A percentile compares a stretch with the other conserved stretches of the same genome.
Conservation (phyloP, 2,797 vertebrate genomes). For the Sebastes melanostomus region DNA sequence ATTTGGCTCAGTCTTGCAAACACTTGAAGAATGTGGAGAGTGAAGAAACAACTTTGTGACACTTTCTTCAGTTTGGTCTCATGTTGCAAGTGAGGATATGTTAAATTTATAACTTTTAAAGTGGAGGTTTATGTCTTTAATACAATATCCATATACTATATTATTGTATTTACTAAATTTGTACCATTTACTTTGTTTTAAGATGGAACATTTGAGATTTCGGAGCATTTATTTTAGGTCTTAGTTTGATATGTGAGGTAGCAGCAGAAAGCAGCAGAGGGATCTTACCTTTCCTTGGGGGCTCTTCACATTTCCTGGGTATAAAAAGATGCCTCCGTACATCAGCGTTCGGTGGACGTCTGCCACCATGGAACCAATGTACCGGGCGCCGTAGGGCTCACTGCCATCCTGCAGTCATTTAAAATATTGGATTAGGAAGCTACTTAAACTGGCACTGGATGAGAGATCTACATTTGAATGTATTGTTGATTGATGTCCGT, state of each 20-base stretch:
- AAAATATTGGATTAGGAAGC: not conserved
- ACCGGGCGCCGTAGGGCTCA: slow-evolving; percentile 89
- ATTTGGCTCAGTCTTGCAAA: slow-evolving; percentile 19
- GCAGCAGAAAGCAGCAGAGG: not conserved
- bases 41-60: slow-evolving; percentile 53
- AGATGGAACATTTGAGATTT: not conserved
- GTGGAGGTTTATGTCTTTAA: not conserved
- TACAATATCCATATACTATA: not conserved
- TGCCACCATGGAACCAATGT: slow-evolving; percentile 98
- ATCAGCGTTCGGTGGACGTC: slow-evolving; percentile 96
- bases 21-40: slow-evolving; percentile 38
- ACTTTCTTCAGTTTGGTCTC: not conserved
- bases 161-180: not conserved
- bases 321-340: slow-evolving; percentile 97
- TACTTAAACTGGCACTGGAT: not conserved
- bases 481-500: not conserved
- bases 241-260: not conserved
- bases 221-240: not conserved
- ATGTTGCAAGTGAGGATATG: not conserved
- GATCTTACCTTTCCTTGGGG: slow-evolving; percentile 91
- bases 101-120: not conserved
- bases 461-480: not conserved
- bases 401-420: slow-evolving; percentile 84
- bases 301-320: slow-evolving; percentile 92
- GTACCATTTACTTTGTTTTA: not conserved